Evolutionary conservation across 2,888 invertebrate species (phyloP), one percentile per base, ranked within the genome.

Genomic region (Mechanitis messenoides): DNA sequence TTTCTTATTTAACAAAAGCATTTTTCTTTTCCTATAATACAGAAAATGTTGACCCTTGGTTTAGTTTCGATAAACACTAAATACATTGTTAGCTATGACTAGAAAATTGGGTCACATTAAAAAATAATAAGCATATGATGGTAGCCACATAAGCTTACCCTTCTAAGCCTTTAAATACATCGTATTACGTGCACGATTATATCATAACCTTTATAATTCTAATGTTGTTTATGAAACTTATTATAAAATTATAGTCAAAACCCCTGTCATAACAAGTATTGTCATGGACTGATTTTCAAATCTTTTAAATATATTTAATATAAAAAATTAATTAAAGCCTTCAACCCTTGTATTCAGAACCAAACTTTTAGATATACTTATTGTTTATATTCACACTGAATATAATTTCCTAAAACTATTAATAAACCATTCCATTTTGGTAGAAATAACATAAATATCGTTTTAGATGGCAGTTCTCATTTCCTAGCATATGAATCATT

Each of bases 71-170:
- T 87, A 87, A 63, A 78, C 78, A 81, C 84, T 73, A 85, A 86
- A 85, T 86, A 84, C 85, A 85, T 87, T 84, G 85, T 84, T 81
- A 85, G 81, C 80, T 79, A 80, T 81, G 85, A 81, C 79, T 82
- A 78, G 74, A 79, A 79, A 87, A 87, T 84, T 85, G 81, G 87
- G 85, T 84, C 85, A 81, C 83, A 85, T 87, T 85, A 86, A 86
- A 85, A 85, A 85, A 85, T 85, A 85, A 85, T 84, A 85, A 85
- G 83, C 84, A 78, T 79, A 85, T 81, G 83, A 50, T 50, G 50
- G 28, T 50, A 31, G 50, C 31, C 50, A 9, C 31, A 7, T 31
- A 50, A 50, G 31, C 50, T 50, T 9, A 78, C 75, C 75, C 75
- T 80, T 79, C 83, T 82, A 83, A 82, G 82, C 81, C 80, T 79